These are phyloP conservation scores for Etheostoma nigrum DNA, from an alignment of 2,797 vertebrate genomes.

Conservation along the genomic window DNA sequence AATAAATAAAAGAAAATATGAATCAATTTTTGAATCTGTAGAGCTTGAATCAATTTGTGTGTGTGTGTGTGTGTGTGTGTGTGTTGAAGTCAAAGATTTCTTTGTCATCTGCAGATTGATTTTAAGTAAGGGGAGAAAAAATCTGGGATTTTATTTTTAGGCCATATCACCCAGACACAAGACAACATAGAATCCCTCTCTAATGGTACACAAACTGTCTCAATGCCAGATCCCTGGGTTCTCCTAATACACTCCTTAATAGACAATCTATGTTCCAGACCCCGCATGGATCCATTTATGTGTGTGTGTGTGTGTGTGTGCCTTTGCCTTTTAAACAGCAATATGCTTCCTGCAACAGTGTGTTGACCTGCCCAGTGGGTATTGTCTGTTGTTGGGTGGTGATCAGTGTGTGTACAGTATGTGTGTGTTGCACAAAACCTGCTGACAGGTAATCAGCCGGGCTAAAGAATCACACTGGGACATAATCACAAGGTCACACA, in stretches of 20 bases:
- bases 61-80: slow-evolving; percentile 5
- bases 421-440: slow-evolving; percentile 68
- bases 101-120: no score
- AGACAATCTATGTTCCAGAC: slow-evolving; percentile 69
- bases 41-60: no score
- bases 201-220: slow-evolving; percentile 73
- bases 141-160: no score
- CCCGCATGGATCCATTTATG: slow-evolving; percentile 58
- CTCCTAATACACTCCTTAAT: slow-evolving; percentile 74
- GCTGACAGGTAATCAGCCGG: slow-evolving; percentile 86
- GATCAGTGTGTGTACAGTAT: slow-evolving; percentile 33
- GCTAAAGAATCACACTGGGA: slow-evolving; percentile 77
- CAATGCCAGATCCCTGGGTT: slow-evolving; percentile 62
- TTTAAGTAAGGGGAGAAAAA: no score
- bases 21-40: no score
- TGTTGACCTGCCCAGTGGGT: slow-evolving; percentile 70
- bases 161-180: slow-evolving; percentile 15
- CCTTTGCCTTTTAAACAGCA: slow-evolving; percentile 61
- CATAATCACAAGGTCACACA: slow-evolving; percentile 72
- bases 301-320: slow-evolving; percentile 10
- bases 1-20: no score
- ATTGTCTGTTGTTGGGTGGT: slow-evolving; percentile 59
- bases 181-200: slow-evolving; percentile 62
- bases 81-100: background rate
- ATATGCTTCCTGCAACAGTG: slow-evolving; percentile 65